Evolutionary conservation across 2,888 invertebrate genomes (phyloP).

Genomic region (Mythimna pallens): DNA sequence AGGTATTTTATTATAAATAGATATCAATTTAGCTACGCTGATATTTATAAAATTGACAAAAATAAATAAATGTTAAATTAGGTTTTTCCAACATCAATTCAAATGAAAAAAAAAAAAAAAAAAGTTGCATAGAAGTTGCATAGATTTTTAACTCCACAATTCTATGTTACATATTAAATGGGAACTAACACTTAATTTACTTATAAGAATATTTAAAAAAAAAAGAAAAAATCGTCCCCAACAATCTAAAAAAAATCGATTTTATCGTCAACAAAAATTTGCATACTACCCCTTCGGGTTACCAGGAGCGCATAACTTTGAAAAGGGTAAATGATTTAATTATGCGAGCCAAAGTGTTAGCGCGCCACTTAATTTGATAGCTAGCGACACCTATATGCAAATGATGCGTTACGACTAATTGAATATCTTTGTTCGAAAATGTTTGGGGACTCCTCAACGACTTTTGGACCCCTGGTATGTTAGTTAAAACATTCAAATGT

Average conservation of each 20-base stretch:
- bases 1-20: not conserved
- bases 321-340: conserved; percentile 85
- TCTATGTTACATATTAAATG: too few species aligned
- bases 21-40: not conserved
- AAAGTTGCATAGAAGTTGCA: too few species aligned
- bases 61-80: not conserved
- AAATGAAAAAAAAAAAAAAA: too few species aligned
- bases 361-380: conserved; percentile 87
- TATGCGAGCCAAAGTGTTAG: conserved; percentile 83
- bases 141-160: too few species aligned
- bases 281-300: conserved; percentile 62
- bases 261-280: conserved; percentile 50
- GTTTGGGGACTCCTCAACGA: conserved; percentile 76
- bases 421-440: conserved; percentile 86
- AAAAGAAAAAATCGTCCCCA: not conserved
- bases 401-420: conserved; percentile 87
- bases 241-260: conserved; percentile 42
- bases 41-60: not conserved
- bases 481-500: conserved; percentile 67
- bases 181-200: not conserved
- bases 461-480: conserved; percentile 73
- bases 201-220: not conserved
- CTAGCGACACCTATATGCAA: conserved; percentile 89
- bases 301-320: conserved; percentile 73
- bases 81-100: not conserved